Conservation (phyloP, 2,113 vertebrate genomes). For the Camelus bactrianus region DNA sequence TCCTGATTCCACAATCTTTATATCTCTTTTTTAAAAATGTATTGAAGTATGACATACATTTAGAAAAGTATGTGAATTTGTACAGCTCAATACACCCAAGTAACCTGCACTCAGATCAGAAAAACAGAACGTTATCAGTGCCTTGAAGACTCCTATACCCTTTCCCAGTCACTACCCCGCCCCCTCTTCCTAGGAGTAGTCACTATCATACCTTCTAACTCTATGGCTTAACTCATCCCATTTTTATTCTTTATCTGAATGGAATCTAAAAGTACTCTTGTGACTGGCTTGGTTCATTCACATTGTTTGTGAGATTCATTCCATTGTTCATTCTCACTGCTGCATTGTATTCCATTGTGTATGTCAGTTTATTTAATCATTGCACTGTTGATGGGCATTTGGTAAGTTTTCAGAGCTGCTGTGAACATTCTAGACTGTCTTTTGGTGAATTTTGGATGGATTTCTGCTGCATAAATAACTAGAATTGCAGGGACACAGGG, state of each 20-base stretch:
- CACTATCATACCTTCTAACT: background rate
- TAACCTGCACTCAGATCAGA: background rate
- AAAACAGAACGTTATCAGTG: accelerated
- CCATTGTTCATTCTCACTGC: background rate
- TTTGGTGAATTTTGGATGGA: background rate
- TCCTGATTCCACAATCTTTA: background rate
- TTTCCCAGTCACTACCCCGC: background rate
- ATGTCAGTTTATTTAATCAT: background rate
- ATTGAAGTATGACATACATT: background rate
- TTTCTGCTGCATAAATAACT: background rate
- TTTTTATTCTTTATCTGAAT: background rate
- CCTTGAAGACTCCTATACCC: background rate
- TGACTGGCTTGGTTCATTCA: background rate
- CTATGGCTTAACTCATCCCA: background rate
- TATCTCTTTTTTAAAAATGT: background rate
- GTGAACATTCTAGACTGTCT: background rate
- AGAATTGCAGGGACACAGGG: background rate
- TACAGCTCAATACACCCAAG: background rate
- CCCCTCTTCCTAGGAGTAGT: background rate
- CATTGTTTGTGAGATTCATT: background rate
- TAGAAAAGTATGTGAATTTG: background rate
- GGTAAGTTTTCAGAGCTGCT: background rate
- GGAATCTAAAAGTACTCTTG: background rate
- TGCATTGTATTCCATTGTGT: no score
- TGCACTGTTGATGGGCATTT: background rate